These are phyloP conservation scores for Limnodromus scolopaceus DNA, from an alignment of 2,797 vertebrate genomes.

Conservation along the genomic window DNA sequence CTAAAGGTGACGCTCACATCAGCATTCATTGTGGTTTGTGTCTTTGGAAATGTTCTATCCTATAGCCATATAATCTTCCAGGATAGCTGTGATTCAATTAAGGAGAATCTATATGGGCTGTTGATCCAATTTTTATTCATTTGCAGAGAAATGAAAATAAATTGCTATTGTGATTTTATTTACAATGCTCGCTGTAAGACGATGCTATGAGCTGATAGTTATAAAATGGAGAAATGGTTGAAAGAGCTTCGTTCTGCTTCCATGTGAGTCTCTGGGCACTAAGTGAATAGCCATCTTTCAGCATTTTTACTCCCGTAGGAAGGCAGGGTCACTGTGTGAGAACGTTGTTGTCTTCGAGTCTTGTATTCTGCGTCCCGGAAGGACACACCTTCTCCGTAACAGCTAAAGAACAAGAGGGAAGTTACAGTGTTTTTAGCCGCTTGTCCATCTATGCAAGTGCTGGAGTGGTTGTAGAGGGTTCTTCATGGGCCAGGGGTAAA, in stretches of 20 bases:
- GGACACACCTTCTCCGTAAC: accelerated
- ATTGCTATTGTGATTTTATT: slow-evolving; percentile 69
- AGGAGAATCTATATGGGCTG: slow-evolving; percentile 74
- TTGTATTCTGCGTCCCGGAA: background rate
- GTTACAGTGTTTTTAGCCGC: accelerated
- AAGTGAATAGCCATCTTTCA: background rate
- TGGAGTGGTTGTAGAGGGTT: background rate
- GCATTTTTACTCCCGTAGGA: background rate
- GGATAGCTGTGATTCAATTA: slow-evolving; percentile 60
- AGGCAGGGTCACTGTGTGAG: background rate
- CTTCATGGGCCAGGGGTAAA: background rate
- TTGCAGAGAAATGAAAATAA: slow-evolving; percentile 74
- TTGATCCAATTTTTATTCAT: slow-evolving; percentile 69
- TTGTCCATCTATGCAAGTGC: background rate
- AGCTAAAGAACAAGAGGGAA: accelerated
- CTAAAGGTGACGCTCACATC: slow-evolving; percentile 59
- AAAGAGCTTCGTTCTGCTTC: background rate
- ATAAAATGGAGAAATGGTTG: background rate
- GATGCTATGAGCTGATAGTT: slow-evolving; percentile 24
- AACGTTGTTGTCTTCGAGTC: background rate
- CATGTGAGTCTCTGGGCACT: accelerated
- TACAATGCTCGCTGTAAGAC: slow-evolving; percentile 29
- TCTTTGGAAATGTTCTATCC: background rate
- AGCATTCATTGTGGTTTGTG: slow-evolving; percentile 39
- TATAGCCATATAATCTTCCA: slow-evolving; percentile 11